These are phyloP conservation scores for Gambusia holbrooki DNA, from an alignment of 2,113 vertebrate species.

Conservation along the genomic window DNA sequence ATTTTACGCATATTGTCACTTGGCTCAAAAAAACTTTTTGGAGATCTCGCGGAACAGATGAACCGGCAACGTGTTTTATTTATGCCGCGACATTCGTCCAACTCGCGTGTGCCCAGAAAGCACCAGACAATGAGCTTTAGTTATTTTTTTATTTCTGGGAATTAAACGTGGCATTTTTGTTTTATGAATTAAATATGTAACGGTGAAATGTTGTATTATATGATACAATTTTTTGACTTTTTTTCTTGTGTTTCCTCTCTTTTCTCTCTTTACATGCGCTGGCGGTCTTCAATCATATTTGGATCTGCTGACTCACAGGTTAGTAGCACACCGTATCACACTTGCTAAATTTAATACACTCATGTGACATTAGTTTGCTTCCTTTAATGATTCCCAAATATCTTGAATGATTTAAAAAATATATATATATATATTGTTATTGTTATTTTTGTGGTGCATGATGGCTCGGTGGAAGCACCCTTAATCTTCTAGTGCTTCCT, in stretches of 20 bases:
- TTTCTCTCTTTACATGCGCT: constrained; percentile 56
- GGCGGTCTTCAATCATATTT: constrained; percentile 32
- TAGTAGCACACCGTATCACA: constrained; percentile 36
- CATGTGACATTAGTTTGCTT: not conserved
- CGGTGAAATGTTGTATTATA: constrained; percentile 15
- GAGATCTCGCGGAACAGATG: constrained; percentile 69
- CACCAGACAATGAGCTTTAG: constrained; percentile 24
- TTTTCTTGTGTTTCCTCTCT: constrained; percentile 13
- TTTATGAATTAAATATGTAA: constrained; percentile 16
- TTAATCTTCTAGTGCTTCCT: too few relatives aligned
- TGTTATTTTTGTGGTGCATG: too few relatives aligned
- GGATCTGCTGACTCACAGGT: constrained; percentile 67
- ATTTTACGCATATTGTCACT: constrained; percentile 72
- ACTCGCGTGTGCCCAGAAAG: constrained; percentile 57
- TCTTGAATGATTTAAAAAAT: not conserved
- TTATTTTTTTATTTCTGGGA: constrained; percentile 56
- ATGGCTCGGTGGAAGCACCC: too few relatives aligned
- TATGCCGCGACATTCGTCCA: constrained; percentile 52
- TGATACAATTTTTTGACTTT: constrained; percentile 39
- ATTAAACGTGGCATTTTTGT: constrained; percentile 47
- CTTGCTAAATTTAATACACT: not conserved
- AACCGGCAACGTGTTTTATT: constrained; percentile 60
- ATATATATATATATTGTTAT: too few relatives aligned
- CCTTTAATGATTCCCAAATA: not conserved
- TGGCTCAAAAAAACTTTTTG: constrained; percentile 75